Evolutionary conservation across 2,113 vertebrate genomes (phyloP).

Genomic region (Apaloderma vittatum): DNA sequence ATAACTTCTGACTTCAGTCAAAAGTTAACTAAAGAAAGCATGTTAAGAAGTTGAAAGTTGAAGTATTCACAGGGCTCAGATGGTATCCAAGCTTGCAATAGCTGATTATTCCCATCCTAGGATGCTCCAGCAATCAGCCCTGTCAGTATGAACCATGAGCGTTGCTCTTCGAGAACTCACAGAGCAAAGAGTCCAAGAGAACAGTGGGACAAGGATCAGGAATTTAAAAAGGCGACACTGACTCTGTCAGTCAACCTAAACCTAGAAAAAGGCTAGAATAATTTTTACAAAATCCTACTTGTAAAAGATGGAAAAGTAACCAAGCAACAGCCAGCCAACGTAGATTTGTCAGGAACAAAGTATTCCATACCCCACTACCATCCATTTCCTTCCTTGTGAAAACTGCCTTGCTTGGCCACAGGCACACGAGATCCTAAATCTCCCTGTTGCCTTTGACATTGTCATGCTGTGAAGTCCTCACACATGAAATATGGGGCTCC

Average conservation of each 20-base stretch:
- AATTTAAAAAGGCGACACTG: background rate
- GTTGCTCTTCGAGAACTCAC: background rate
- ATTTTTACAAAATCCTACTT: background rate
- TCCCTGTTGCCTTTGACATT: background rate
- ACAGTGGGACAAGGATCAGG: background rate
- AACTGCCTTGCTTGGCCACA: background rate
- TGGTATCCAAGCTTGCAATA: background rate
- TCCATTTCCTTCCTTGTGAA: background rate
- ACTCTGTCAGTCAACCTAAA: background rate
- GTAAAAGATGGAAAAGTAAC: background rate
- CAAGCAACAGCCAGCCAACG: background rate
- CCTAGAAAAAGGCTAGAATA: background rate
- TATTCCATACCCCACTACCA: background rate
- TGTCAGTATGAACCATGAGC: accelerated
- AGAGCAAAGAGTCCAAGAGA: background rate
- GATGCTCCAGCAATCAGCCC: background rate
- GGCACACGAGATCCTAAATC: background rate
- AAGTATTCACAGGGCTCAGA: background rate
- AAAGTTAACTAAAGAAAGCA: background rate
- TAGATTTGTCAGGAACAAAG: background rate
- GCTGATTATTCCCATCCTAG: background rate
- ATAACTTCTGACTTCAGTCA: background rate
- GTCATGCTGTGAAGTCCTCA: background rate
- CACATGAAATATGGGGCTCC: background rate
- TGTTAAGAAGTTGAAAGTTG: background rate